Base-by-base conservation (phyloP, 37 sponge, comb jelly and placozoan genomes). In the Lycopodina hypogea region DNA sequence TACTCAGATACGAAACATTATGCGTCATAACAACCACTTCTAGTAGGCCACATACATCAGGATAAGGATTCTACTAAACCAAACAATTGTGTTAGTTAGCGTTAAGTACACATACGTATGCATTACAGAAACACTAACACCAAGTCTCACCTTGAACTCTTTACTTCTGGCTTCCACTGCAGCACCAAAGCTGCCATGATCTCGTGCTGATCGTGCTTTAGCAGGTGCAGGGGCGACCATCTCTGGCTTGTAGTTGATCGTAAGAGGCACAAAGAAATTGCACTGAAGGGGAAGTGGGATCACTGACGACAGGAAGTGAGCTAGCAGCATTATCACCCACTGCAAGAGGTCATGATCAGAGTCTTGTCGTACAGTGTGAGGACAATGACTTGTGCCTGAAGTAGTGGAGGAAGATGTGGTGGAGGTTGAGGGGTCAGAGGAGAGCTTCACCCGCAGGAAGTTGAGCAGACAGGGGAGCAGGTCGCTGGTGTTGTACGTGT, bases 311-410 rank as follows among this genome's bases (percentile, higher is more conserved):
- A 86, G 81, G 61, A 69, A n/a, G 72, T 87, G 87, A 1, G 87
- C 56, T 45, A 87, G 77, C 34, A 87, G 71, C 23, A 87, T 62
- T 0, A 81, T 17, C 8, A 87, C 82, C 87, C 87, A 87, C 53
- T 75, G 77, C 14, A 86, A 45, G 7, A 71, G 68, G 12, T 28
- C 52, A 42, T 79, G 60, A 42, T 79, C 87, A 19, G 30, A 58
- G 36, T 33, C 30, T 29, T 23, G 41, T 3, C 55, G 18, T 45
- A 9, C 2, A 18, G 17, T 3, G 29, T 3, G 56, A 24, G 34
- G 8, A 18, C 35, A 29, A 1, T 73, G 74, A 42, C 28, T 6
- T 2, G 71, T 45, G 71, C 11, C 12, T 8, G 18, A 7, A 3
- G 3, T 67, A 15, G 28, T 3, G 61, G 24, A 15, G 3, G 61